Percentiles rank a stretch among this genome's conserved stretches.
These are phyloP conservation scores for Acrossocheilus fasciatus DNA, from an alignment of 2,797 vertebrate genomes.

Conservation along the genomic window DNA sequence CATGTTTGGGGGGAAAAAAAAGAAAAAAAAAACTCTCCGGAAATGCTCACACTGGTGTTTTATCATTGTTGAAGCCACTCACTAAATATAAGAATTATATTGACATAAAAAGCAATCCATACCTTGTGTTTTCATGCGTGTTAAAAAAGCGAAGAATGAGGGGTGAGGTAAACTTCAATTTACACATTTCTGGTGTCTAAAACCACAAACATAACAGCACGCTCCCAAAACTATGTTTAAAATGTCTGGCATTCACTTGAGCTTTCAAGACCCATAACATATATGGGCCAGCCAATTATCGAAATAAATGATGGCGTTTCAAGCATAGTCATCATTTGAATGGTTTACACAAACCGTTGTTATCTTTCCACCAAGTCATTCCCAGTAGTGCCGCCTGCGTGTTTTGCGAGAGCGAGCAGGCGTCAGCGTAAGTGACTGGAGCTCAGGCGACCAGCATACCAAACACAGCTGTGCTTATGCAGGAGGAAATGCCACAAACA, in stretches of 20 bases:
- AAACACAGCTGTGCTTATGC: conserved; percentile 69
- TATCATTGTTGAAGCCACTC: neutral
- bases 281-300: conserved; percentile 45
- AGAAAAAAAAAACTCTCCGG: no score
- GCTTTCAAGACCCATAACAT: conserved; percentile 57
- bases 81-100: neutral
- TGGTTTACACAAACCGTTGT: conserved; percentile 44
- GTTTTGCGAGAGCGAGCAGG: conserved; percentile 34
- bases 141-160: neutral
- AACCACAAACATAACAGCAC: conserved; percentile 47
- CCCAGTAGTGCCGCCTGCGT: neutral
- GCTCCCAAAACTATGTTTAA: conserved; percentile 62
- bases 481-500: conserved; percentile 55
- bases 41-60: neutral
- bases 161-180: conserved; percentile 47
- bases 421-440: conserved; percentile 45
- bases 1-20: neutral
- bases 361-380: conserved; percentile 30
- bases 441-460: conserved; percentile 40
- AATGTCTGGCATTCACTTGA: conserved; percentile 60
- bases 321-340: conserved; percentile 26
- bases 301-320: conserved; percentile 42
- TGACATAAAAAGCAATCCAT: conserved; percentile 12
- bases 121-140: conserved; percentile 1
- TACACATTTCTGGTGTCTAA: conserved; percentile 53